Conservation (phyloP, 1,140 invertebrate species). For the Apolygus lucorum region DNA sequence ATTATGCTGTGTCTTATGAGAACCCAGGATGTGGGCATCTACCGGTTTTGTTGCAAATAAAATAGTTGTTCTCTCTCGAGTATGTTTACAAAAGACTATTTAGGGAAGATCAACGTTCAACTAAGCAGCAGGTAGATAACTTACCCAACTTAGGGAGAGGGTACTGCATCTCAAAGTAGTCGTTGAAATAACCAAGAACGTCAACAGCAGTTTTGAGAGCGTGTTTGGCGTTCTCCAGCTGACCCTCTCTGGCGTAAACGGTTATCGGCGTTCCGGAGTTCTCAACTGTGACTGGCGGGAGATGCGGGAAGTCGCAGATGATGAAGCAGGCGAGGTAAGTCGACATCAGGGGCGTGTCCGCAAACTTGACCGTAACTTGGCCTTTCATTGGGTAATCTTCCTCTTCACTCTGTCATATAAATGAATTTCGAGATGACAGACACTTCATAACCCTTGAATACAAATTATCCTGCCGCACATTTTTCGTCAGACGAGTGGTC, state of each 20-base stretch:
- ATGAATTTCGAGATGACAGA: too few relatives aligned
- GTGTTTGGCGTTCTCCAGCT: constrained; percentile 68
- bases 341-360: constrained; percentile 78
- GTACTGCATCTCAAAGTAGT: constrained; percentile 78
- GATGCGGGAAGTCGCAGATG: constrained; percentile 72
- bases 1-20: too few relatives aligned
- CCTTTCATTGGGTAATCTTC: constrained; percentile 39
- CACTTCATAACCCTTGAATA: too few relatives aligned
- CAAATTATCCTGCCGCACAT: too few relatives aligned
- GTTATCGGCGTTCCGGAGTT: constrained; percentile 50
- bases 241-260: constrained; percentile 63
- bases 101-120: background rate
- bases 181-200: constrained; percentile 74
- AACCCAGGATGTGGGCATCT: too few relatives aligned
- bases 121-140: constrained; percentile 23
- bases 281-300: constrained; percentile 47
- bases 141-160: constrained; percentile 77
- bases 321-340: constrained; percentile 87
- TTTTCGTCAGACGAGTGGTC: too few relatives aligned
- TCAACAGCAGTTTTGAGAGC: constrained; percentile 66
- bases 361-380: constrained; percentile 54
- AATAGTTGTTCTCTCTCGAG: too few relatives aligned
- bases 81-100: background rate
- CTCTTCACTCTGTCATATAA: constrained; percentile 38
- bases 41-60: too few relatives aligned